Percentiles rank a stretch among this genome's conserved stretches.
Evolutionary conservation across 2,888 invertebrate species (phyloP).

Genomic region (Ethmia dodecea): DNA sequence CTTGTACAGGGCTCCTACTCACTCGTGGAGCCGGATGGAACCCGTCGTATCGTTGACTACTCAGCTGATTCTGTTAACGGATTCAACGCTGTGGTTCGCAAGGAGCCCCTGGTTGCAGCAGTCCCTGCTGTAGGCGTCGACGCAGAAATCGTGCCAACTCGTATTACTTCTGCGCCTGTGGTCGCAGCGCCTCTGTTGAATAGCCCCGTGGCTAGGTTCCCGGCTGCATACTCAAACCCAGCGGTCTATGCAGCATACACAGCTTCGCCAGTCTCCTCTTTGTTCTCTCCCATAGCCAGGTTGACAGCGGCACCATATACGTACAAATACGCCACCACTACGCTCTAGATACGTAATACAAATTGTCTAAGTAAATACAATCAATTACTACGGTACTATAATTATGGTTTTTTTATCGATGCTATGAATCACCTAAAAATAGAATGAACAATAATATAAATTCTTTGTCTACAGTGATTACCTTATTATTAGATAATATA

Average conservation of each 20-base stretch:
- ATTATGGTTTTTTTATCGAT: too few species aligned
- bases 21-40: conserved; percentile 75
- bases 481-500: too few species aligned
- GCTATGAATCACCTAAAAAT: too few species aligned
- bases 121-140: conserved; percentile 29
- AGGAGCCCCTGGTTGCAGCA: conserved; percentile 48
- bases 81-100: conserved; percentile 77
- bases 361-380: too few species aligned
- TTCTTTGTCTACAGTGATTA: too few species aligned
- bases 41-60: conserved; percentile 74
- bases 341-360: too few species aligned
- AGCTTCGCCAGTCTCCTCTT: background rate
- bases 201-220: too few species aligned
- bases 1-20: conserved; percentile 73
- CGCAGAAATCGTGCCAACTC: conserved; percentile 24
- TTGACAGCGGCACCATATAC: background rate
- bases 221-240: background rate
- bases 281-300: background rate
- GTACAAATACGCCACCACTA: background rate
- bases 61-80: conserved; percentile 66
- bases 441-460: too few species aligned
- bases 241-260: too few species aligned
- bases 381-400: too few species aligned
- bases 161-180: background rate
- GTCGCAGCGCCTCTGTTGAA: background rate